Conservation (phyloP, 2,113 vertebrate species). For the Illadopsis cleaveri region DNA sequence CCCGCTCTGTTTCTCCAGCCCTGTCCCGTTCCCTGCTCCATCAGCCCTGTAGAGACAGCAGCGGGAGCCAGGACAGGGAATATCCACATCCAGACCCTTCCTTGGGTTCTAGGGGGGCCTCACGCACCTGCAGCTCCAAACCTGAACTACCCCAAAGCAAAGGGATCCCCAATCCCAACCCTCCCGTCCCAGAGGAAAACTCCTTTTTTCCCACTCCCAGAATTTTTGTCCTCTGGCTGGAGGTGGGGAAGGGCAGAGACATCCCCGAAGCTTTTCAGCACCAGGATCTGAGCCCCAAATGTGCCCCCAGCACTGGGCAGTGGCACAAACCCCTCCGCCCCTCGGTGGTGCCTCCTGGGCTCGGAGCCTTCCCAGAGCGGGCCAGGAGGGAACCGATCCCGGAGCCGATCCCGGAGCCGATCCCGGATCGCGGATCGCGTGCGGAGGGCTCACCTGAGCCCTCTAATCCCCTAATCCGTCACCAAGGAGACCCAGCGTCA, state of each 20-base stretch:
- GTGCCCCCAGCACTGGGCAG: accelerated
- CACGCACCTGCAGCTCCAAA: not conserved
- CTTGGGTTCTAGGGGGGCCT: accelerated
- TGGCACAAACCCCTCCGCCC: accelerated
- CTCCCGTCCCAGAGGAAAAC: not conserved
- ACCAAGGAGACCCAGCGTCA: slow-evolving; percentile 21
- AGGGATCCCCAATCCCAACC: not conserved
- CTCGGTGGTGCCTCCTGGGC: not conserved
- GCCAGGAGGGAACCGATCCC: accelerated
- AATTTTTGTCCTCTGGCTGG: not conserved
- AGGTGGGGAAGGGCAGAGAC: not conserved
- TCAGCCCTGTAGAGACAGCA: not conserved
- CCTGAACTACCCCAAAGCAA: not conserved
- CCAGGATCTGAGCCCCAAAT: accelerated
- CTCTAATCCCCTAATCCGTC: slow-evolving; percentile 49
- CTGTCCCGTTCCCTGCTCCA: not conserved
- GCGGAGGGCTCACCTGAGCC: not conserved
- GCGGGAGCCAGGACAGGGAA: not conserved
- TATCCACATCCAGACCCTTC: not conserved
- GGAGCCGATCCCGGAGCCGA: accelerated
- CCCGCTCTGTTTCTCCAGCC: not conserved
- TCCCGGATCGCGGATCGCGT: not conserved
- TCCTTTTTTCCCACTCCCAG: not conserved
- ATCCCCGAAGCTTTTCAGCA: not conserved
- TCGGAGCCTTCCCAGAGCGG: not conserved